Evolutionary conservation across 2,888 invertebrate genomes (phyloP), one percentile per base, ranked within the genome.

Genomic region (Ephialtes manifestator): DNA sequence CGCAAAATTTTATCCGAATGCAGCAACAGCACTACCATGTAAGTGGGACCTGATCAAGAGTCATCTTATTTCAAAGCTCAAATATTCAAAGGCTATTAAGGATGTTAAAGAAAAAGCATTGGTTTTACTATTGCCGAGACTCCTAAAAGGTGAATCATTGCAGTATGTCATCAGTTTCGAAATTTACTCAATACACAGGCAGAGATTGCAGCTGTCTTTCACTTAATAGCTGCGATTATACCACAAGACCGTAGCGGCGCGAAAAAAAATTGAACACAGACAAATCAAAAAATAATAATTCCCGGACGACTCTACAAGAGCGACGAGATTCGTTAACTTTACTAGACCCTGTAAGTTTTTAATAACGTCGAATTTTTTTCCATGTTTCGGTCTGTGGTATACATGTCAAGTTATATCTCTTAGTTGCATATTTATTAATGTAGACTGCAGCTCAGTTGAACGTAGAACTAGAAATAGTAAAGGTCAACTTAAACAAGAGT

Each of bases 21-120:
- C 20, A 13, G 11, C 43, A n/a, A 53, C 67, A 53, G 68, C 65
- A 20, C 39, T 43, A 3, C 0, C 7, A 39, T 28, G 35, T 13
- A 63, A 63, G 10, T 63, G 63, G 63, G 35, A 63, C n/a, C n/a
- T 31, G 15, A 63, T 63, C 35, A 63, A 63, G n/a, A 35, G 28
- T n/a, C 39, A 63, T n/a, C n/a, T 63, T 2, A 63, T 63, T 18
- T 63, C n/a, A 5, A 63, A 39, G 63, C 35, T 63, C 28, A 3
- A 35, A 31, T 63, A 15, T 11, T 63, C 63, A n/a, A 63, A 63
- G 18, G 35, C n/a, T 15, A 63, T 63, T 7, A 63, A 8, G n/a
- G 18, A 63, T n/a, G 35, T 63, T 5, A n/a, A 63, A 13, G 63
- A 63, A 15, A 63, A 63, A 63, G 63, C 35, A 13, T 35, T 63